Evolutionary conservation across 2,888 invertebrate species (phyloP).

Genomic region (Serripes groenlandicus): DNA sequence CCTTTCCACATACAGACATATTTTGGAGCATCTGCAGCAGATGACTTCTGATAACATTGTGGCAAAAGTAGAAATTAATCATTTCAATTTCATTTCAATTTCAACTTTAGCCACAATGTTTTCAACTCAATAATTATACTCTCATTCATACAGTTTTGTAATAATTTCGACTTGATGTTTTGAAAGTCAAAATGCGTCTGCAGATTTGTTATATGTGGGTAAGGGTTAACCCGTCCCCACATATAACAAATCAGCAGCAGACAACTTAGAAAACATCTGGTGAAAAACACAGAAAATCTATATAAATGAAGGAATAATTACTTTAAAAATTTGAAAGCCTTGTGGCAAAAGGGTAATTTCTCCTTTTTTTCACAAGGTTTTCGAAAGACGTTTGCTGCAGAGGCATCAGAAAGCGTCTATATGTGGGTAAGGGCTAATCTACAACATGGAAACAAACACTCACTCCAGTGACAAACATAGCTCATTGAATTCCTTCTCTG

Average conservation of each 20-base stretch:
- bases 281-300: too few species aligned
- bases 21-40: not conserved
- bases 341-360: not conserved
- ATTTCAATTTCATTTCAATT: not conserved
- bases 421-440: not conserved
- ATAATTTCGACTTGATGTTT: too few species aligned
- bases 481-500: constrained; percentile 67
- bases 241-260: too few species aligned
- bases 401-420: not conserved
- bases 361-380: not conserved
- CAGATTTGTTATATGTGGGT: too few species aligned
- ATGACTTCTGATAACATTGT: not conserved
- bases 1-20: not conserved
- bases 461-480: constrained; percentile 67
- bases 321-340: not conserved
- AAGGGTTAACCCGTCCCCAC: too few species aligned
- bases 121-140: too few species aligned
- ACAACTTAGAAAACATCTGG: too few species aligned
- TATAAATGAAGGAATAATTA: too few species aligned
- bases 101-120: not conserved
- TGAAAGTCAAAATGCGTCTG: too few species aligned
- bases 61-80: not conserved
- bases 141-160: too few species aligned
- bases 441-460: constrained; percentile 24
- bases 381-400: not conserved